Percentiles rank a stretch among this genome's conserved stretches.
phyloP scores from a whole-genome alignment of 2,888 invertebrate genomes.

The Agriopis aurantiaria region DNA sequence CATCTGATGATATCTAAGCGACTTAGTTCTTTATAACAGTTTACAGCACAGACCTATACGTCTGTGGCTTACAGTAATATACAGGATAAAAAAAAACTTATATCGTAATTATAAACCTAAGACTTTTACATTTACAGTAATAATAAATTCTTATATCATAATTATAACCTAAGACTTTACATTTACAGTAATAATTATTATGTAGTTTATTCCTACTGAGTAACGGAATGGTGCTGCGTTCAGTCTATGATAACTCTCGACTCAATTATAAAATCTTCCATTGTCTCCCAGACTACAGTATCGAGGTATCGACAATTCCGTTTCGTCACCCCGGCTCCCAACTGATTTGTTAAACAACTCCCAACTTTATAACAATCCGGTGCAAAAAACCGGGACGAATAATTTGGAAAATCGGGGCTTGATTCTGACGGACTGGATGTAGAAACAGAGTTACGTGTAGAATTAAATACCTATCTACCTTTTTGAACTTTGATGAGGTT shows the following conservation, averaged over 20 bases:
- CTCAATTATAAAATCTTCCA: background rate
- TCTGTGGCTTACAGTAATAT: no score
- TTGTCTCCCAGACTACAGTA: conserved; percentile 12
- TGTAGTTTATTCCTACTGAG: background rate
- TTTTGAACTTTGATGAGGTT: background rate
- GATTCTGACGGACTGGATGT: conserved; percentile 1
- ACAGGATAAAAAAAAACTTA: no score
- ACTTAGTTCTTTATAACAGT: no score
- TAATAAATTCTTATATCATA: no score
- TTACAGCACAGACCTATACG: no score
- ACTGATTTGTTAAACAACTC: conserved; percentile 56
- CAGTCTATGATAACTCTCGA: background rate
- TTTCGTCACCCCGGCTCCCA: conserved; percentile 46
- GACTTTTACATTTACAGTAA: no score
- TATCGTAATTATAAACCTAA: no score
- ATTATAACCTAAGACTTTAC: no score
- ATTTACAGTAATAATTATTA: no score
- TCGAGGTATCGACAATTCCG: conserved; percentile 32
- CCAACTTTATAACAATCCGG: conserved; percentile 43
- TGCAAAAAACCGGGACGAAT: conserved; percentile 32
- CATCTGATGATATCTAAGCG: background rate
- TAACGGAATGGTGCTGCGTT: no score
- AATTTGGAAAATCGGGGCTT: conserved; percentile 22
- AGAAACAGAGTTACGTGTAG: background rate
- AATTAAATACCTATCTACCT: conserved; percentile 13